Evolutionary conservation across 2,113 vertebrate species (phyloP), one percentile per base, ranked within the genome.

Genomic region (Tyto alba): DNA sequence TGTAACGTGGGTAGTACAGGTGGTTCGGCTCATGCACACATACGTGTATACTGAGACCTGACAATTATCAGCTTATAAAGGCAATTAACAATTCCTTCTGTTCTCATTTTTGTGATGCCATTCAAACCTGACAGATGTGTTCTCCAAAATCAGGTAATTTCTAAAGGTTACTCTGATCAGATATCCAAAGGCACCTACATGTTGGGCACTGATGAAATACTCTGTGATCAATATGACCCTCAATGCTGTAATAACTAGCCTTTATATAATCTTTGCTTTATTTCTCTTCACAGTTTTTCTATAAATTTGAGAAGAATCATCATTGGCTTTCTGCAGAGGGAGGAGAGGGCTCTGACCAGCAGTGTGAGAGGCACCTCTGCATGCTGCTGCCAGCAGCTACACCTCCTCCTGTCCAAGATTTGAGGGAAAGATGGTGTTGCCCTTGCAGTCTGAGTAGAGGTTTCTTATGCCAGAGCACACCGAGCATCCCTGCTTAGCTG

Each of bases 321-420:
- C 0, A 0, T 12, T 73, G 22, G 36, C 3, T 72, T 84, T 60
- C 45, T 20, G 29, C 5, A 13, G 7, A 62, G 41, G 16, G 3
- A 79, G 7, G 7, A 83, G 86, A 27, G 9, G 43, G 11, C 23
- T 85, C 43, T 60, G n/a, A 56, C 7, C 36, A 81, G 32, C 0
- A 0, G 8, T 3, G 11, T 7, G 6, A 79, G 12, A 12, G 83
- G 7, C 8, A 9, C 18, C 21, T 29, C 27, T 29, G 16, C 29
- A 41, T 0, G 1, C 11, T 43, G 52, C 19, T 45, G 16, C 26
- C 64, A 78, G 56, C 20, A 27, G 22, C 13, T 38, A 74, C 75
- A 19, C 47, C 29, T 62, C 36, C 41, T 62, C 12, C 13, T 59
- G 27, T 36, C 71, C 18, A 12, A 75, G 59, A 64, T 55, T 11